phyloP scores from a whole-genome alignment of 2,797 vertebrate genomes.

The Microtus agrestis region DNA sequence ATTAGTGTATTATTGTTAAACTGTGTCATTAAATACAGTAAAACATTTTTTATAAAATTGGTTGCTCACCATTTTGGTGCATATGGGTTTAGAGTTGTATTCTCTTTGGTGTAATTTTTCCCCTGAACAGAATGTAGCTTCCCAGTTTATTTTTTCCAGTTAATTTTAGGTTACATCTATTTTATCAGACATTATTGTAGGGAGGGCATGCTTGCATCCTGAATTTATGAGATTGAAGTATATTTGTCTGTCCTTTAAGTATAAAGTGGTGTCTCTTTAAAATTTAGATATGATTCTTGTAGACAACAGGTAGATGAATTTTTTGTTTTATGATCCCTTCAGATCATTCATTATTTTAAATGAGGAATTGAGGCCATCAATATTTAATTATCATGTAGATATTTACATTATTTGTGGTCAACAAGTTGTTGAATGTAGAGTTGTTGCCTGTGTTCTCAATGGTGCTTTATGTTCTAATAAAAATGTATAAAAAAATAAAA shows the following conservation, averaged over 20 bases:
- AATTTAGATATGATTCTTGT: no score
- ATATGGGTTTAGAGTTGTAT: not conserved
- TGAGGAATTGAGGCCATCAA: not conserved
- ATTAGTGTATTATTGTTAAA: not conserved
- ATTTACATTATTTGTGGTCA: no score
- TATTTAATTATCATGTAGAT: not conserved
- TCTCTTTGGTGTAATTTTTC: no score
- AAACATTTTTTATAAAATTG: not conserved
- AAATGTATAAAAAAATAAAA: no score
- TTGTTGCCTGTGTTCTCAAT: not conserved
- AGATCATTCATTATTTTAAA: not conserved
- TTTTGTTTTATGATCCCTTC: no score
- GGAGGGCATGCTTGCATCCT: no score
- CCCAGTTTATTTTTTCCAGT: not conserved
- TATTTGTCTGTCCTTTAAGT: no score
- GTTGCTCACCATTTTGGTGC: not conserved
- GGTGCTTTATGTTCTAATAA: not conserved
- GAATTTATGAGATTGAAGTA: no score
- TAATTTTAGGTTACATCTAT: not conserved
- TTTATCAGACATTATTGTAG: not conserved
- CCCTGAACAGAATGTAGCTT: not conserved
- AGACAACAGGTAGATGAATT: no score
- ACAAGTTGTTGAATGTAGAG: no score
- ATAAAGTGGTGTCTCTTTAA: no score
- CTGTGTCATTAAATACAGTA: not conserved